A percentile compares a stretch with the other conserved stretches of the same genome.
Evolutionary conservation across 2,113 vertebrate genomes (phyloP).

Genomic region (Corapipo altera): DNA sequence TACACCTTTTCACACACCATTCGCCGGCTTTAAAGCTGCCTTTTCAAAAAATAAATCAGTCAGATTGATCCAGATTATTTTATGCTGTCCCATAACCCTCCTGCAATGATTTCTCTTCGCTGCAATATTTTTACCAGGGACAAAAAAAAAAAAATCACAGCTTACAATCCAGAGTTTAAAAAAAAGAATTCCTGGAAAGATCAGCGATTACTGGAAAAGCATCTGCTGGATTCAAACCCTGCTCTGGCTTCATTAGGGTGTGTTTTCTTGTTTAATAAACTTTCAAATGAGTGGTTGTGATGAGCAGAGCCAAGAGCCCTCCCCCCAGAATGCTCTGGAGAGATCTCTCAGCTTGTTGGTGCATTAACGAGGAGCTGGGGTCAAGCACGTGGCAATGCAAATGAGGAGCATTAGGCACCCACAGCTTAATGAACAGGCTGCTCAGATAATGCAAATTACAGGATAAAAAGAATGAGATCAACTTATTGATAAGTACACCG

Average conservation of each 20-base stretch:
- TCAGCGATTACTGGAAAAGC: neutral
- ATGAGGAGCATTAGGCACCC: slow-evolving; percentile 72
- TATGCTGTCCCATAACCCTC: neutral
- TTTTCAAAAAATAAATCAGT: neutral
- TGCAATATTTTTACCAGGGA: neutral
- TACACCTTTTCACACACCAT: neutral
- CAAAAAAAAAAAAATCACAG: neutral
- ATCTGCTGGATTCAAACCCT: neutral
- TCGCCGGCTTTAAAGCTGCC: neutral
- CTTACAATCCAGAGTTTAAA: neutral
- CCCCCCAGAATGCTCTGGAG: slow-evolving; percentile 69
- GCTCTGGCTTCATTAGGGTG: slow-evolving; percentile 43
- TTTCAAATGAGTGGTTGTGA: slow-evolving; percentile 74
- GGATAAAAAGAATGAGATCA: slow-evolving; percentile 56
- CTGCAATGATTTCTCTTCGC: neutral
- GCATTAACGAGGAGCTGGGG: slow-evolving; percentile 67
- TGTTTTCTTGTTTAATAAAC: slow-evolving; percentile 77
- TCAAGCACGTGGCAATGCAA: slow-evolving; percentile 81
- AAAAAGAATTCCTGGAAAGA: neutral
- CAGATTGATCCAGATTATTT: neutral
- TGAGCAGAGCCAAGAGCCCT: slow-evolving; percentile 73
- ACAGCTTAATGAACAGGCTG: slow-evolving; percentile 45
- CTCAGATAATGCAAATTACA: slow-evolving; percentile 66
- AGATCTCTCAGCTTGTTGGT: slow-evolving; percentile 59
- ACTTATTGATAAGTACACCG: slow-evolving; percentile 53